Base-by-base conservation (phyloP, 2,888 invertebrate species). In the Euclidia mi region DNA sequence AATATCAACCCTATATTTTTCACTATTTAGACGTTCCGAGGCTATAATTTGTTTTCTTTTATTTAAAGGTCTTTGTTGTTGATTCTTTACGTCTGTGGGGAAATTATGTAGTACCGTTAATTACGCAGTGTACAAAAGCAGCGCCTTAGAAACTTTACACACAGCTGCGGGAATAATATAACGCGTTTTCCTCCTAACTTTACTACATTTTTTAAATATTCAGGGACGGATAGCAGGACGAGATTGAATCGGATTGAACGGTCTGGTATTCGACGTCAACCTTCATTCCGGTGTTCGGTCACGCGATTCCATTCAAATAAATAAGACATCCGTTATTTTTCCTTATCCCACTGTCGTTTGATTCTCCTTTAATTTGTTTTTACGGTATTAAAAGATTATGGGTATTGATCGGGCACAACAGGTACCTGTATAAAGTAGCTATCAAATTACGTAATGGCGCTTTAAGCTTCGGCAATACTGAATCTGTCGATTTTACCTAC, bases 1-100 rank as follows among this genome's bases (percentile, higher is more conserved):
- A 78, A 74, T 72, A 74, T 59, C 63, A 69, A 71, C 71, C 64
- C 64, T 68, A 68, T 79, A 79, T 72, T 74, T 80, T 74, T 61
- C 47, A 71, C 67, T 61, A 71, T 71, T 74, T 71, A 67, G 67
- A 71, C 71, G 45, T 60, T 51, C 38, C 49, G 56, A 58, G 58
- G 58, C 55, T 70, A 58, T 74, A 67, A 71, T 74, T 71, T 70
- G 42, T 60, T 67, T 67, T 61, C 48, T 63, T 74, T 70, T 57
- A 59, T 70, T 60, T 29, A 25, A 43, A 12, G 18, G 15, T 25
- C 17, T 45, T 52, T 52, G 38, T 44, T 38, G 38, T 46, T 25
- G 10, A 28, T 40, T 32, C 6, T 52, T 15, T 34, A 28, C 44
- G 32, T 44, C 65, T 69, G 53, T 56, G 40, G 57, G 70, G 70